Percentiles rank a stretch among this genome's conserved stretches.
Conservation (phyloP, 2,113 vertebrate species). For the Gulo gulo region DNA sequence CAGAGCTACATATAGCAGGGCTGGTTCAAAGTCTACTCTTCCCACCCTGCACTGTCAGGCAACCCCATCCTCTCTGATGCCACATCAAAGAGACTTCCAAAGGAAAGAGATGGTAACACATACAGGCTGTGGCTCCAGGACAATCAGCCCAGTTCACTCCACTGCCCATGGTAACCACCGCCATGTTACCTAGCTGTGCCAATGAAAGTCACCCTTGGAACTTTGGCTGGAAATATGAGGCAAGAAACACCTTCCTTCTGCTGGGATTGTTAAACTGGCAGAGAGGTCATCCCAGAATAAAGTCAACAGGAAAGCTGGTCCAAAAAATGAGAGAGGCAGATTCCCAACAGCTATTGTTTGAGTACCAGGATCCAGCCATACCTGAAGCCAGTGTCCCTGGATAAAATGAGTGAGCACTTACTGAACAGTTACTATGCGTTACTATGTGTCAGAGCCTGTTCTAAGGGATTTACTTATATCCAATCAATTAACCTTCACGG, state of each 20-base stretch:
- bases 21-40: too few species aligned
- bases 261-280: not conserved
- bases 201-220: not conserved
- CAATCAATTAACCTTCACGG: not conserved
- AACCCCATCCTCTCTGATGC: not conserved
- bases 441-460: not conserved
- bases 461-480: not conserved
- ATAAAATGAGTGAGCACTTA: not conserved
- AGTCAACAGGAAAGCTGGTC: not conserved
- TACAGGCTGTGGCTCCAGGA: not conserved
- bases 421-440: not conserved
- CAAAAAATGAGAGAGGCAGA: not conserved
- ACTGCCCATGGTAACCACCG: not conserved
- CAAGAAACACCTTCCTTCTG: not conserved
- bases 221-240: not conserved
- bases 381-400: not conserved
- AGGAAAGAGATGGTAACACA: not conserved
- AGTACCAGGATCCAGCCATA: not conserved
- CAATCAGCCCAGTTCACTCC: not conserved
- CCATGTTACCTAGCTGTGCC: not conserved
- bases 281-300: not conserved
- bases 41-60: not conserved
- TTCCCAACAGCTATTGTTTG: too few species aligned
- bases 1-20: not conserved
- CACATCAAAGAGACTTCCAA: not conserved